Percentiles rank a stretch among this genome's conserved stretches.
These are phyloP conservation scores for Danaus melanippus DNA, from an alignment of 1,140 invertebrate species.

Conservation along the genomic window DNA sequence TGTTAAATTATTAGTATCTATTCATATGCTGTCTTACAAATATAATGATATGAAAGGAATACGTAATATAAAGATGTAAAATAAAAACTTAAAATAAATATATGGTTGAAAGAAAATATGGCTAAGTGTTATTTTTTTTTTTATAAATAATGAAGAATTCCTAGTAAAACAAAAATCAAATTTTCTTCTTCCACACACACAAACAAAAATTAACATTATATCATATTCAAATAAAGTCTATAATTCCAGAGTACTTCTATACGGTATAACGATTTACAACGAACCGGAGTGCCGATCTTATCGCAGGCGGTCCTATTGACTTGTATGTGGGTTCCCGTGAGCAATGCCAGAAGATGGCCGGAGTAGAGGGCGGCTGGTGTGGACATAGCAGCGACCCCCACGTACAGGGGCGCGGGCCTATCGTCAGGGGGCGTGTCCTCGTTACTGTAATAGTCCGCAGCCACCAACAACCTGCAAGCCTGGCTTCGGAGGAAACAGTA, in stretches of 20 bases:
- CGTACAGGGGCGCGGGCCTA: conserved; percentile 70
- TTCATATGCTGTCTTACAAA: too few species aligned
- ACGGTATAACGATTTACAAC: conserved; percentile 2
- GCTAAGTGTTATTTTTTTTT: too few species aligned
- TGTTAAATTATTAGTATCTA: too few species aligned
- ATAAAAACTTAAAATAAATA: too few species aligned
- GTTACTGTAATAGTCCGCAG: conserved; percentile 63
- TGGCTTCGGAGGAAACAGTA: conserved; percentile 84
- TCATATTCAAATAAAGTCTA: not conserved
- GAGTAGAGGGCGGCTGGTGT: conserved; percentile 71
- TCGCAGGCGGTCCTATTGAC: conserved; percentile 37
- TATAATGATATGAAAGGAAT: too few species aligned
- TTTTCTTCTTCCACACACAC: too few species aligned
- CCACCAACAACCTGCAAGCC: conserved; percentile 79
- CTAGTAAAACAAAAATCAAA: too few species aligned
- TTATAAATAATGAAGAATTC: too few species aligned
- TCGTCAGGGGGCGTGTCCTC: conserved; percentile 16
- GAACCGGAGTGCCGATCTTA: conserved; percentile 30
- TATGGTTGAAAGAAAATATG: too few species aligned
- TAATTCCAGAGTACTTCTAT: not conserved
- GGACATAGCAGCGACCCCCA: conserved; percentile 69
- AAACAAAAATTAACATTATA: conserved; percentile 2
- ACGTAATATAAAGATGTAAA: too few species aligned
- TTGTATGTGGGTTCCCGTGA: conserved; percentile 67
- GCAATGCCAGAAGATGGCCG: conserved; percentile 58